Evolutionary conservation across 1,140 invertebrate species (phyloP).

Genomic region (Philopotamus ludificatus): DNA sequence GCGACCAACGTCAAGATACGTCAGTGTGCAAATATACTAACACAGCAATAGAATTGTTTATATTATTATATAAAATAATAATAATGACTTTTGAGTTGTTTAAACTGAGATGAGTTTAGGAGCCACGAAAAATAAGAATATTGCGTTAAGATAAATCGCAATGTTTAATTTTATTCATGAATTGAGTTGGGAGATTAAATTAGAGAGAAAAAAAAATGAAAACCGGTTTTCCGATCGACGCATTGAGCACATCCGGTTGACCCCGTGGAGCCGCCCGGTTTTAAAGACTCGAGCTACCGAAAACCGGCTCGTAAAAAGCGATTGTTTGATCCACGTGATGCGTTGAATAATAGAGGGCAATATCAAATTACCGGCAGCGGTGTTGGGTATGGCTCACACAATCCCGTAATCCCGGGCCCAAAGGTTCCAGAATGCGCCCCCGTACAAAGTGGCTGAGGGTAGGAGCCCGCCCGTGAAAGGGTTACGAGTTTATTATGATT

Average conservation of each 20-base stretch:
- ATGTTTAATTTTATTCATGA: background rate
- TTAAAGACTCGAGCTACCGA: too few relatives aligned
- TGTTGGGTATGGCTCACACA: slow-evolving; percentile 17
- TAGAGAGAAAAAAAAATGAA: background rate
- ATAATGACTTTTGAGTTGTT: too few relatives aligned
- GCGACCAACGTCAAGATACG: too few relatives aligned
- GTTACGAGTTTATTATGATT: slow-evolving; percentile 43
- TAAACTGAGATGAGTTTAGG: too few relatives aligned
- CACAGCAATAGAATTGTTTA: too few relatives aligned
- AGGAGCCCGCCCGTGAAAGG: slow-evolving; percentile 31
- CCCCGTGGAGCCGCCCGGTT: too few relatives aligned
- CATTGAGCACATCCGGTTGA: background rate
- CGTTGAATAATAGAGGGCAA: slow-evolving; percentile 20
- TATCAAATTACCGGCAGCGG: slow-evolving; percentile 26
- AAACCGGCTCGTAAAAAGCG: too few relatives aligned
- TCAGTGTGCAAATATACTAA: too few relatives aligned
- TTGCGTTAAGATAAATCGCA: too few relatives aligned
- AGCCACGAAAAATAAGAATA: too few relatives aligned
- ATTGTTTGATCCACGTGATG: slow-evolving; percentile 12
- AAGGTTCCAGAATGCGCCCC: slow-evolving; percentile 23
- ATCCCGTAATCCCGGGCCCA: slow-evolving; percentile 28
- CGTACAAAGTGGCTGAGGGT: slow-evolving; percentile 22
- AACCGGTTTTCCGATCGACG: background rate
- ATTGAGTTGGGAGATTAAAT: too few relatives aligned
- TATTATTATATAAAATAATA: too few relatives aligned